These are phyloP conservation scores for Aethes cnicana DNA, from an alignment of 2,888 invertebrate species.

Conservation along the genomic window DNA sequence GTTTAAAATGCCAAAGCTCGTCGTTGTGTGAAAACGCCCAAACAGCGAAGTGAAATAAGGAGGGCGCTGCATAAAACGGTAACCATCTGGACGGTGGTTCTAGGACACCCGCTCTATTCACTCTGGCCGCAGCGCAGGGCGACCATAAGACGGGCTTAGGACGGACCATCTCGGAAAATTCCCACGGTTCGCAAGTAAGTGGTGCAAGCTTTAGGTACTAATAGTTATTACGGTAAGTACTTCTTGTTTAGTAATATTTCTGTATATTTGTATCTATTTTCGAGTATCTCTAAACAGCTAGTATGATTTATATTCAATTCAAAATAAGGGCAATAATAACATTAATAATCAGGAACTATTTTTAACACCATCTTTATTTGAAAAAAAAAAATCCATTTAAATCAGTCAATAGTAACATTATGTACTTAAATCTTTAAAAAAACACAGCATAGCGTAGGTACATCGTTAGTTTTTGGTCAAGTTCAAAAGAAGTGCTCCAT, in stretches of 20 bases:
- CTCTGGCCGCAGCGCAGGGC: constrained; percentile 38
- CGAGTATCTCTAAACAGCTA: too few relatives aligned
- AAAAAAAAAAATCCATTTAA: too few relatives aligned
- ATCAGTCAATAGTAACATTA: too few relatives aligned
- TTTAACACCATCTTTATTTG: too few relatives aligned
- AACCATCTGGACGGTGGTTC: constrained; percentile 57
- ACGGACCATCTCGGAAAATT: constrained; percentile 20
- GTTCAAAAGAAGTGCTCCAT: too few relatives aligned
- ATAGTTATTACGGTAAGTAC: constrained; percentile 1
- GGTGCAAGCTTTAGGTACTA: not conserved
- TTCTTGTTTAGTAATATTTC: not conserved
- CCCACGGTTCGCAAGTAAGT: constrained; percentile 4
- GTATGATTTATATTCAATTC: too few relatives aligned
- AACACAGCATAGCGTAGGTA: too few relatives aligned
- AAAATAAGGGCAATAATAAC: too few relatives aligned
- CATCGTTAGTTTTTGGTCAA: too few relatives aligned
- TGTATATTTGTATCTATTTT: constrained; percentile 1
- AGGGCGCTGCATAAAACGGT: constrained; percentile 54
- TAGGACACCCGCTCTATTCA: constrained; percentile 59
- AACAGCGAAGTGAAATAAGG: constrained; percentile 34
- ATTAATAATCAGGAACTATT: too few relatives aligned
- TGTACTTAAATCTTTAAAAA: too few relatives aligned
- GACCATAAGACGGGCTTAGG: constrained; percentile 26
- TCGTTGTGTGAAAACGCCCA: constrained; percentile 19
- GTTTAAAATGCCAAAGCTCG: constrained; percentile 12